phyloP scores from a whole-genome alignment of 2,797 vertebrate genomes.

The Alcedo atthis region DNA sequence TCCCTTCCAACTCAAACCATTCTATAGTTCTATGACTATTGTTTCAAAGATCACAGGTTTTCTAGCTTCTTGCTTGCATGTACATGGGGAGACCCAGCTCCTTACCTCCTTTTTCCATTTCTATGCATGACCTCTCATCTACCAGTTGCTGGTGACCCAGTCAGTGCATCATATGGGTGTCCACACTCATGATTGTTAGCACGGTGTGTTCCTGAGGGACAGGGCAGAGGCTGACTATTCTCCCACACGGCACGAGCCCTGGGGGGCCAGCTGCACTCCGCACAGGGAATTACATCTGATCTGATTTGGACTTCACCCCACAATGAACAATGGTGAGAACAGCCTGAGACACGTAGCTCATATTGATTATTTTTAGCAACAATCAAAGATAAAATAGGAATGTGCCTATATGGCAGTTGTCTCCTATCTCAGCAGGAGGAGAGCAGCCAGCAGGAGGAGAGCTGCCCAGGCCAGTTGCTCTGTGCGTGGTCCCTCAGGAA shows the following conservation, averaged over 20 bases:
- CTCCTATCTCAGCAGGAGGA: not conserved
- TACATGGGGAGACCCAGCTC: not conserved
- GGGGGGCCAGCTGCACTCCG: not conserved
- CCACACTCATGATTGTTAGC: not conserved
- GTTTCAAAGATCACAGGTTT: not conserved
- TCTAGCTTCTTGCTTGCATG: not conserved
- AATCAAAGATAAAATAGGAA: not conserved
- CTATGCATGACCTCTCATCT: not conserved
- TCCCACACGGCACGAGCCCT: accelerated
- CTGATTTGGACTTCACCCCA: not conserved
- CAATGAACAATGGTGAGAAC: not conserved
- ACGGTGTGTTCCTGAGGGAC: not conserved
- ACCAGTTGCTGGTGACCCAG: not conserved
- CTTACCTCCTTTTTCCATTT: not conserved
- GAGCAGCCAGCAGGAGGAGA: not conserved
- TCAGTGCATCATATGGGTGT: accelerated
- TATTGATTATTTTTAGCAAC: not conserved
- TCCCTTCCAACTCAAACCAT: not conserved
- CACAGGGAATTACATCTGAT: not conserved
- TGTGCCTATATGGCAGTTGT: not conserved
- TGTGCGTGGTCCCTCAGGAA: not conserved
- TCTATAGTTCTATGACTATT: not conserved
- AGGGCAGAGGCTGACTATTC: not conserved
- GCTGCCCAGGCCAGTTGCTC: not conserved
- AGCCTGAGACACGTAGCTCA: not conserved